A percentile compares a stretch with the other conserved stretches of the same genome.
Evolutionary conservation across 2,113 vertebrate species (phyloP).

Genomic region (Neoarius graeffei): DNA sequence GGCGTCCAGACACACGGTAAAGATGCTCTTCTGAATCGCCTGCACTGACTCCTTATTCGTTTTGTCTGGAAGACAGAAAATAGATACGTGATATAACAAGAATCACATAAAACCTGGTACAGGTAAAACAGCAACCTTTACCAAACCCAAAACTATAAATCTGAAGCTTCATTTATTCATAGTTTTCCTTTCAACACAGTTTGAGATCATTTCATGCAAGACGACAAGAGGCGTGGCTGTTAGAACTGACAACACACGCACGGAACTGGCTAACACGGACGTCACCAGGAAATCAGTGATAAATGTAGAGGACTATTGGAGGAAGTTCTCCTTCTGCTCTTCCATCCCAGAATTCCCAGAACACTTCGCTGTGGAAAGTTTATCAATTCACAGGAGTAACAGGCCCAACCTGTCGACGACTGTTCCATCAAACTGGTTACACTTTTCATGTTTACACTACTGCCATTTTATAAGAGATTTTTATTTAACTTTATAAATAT

Average conservation of each 20-base stretch:
- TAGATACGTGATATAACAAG: background rate
- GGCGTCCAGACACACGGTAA: conserved; percentile 85
- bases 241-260: background rate
- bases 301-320: background rate
- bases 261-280: background rate
- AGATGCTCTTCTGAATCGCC: conserved; percentile 90
- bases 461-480: background rate
- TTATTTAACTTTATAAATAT: background rate
- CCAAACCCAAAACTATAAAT: background rate
- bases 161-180: background rate
- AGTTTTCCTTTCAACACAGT: background rate
- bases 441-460: background rate
- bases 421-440: background rate
- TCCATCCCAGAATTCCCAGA: background rate
- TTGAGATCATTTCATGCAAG: background rate
- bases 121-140: background rate
- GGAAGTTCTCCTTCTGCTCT: background rate
- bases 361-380: background rate
- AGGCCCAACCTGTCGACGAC: background rate
- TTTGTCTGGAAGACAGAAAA: conserved; percentile 74
- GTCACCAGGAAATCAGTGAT: background rate
- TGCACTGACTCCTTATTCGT: conserved; percentile 86
- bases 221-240: background rate
- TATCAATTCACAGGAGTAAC: background rate
- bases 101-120: too few relatives aligned